These are phyloP conservation scores for honey bee (Apis mellifera) DNA, from an alignment of 1,140 invertebrate species.

Conservation along the genomic window DNA sequence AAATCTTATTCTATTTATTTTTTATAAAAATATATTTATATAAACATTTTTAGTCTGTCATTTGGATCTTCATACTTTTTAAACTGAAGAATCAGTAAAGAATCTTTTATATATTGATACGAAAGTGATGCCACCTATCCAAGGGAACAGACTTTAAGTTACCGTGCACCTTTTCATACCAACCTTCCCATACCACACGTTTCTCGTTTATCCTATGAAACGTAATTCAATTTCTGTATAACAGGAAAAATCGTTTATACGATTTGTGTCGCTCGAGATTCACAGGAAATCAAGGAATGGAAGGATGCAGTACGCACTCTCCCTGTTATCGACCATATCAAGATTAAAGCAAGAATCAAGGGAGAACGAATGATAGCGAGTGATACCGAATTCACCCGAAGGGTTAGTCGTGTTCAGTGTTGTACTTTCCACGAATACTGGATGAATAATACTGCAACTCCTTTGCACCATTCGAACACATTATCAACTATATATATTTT, in stretches of 20 bases:
- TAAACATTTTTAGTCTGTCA: no score
- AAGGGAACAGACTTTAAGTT: neutral
- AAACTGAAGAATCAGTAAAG: no score
- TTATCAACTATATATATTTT: no score
- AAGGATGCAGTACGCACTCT: conserved; percentile 73
- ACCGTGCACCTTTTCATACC: no score
- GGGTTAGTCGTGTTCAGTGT: conserved; percentile 39
- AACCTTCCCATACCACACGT: neutral
- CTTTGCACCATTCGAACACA: no score
- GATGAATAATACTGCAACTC: conserved; percentile 30
- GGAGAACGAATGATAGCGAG: conserved; percentile 56
- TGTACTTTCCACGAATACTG: conserved; percentile 43
- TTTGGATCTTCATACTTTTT: no score
- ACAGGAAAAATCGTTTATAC: neutral
- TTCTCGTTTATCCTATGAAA: neutral
- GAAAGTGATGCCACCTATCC: neutral
- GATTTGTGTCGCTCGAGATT: neutral
- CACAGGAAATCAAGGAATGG: conserved; percentile 29
- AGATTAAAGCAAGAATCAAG: conserved; percentile 56
- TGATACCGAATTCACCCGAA: conserved; percentile 45
- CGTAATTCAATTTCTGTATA: neutral
- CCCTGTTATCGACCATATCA: conserved; percentile 72
- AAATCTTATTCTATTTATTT: no score
- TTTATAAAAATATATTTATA: no score
- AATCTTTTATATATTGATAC: no score